Evolutionary conservation across 1,140 invertebrate genomes (phyloP).

Genomic region (Zaprionus nigranus): DNA sequence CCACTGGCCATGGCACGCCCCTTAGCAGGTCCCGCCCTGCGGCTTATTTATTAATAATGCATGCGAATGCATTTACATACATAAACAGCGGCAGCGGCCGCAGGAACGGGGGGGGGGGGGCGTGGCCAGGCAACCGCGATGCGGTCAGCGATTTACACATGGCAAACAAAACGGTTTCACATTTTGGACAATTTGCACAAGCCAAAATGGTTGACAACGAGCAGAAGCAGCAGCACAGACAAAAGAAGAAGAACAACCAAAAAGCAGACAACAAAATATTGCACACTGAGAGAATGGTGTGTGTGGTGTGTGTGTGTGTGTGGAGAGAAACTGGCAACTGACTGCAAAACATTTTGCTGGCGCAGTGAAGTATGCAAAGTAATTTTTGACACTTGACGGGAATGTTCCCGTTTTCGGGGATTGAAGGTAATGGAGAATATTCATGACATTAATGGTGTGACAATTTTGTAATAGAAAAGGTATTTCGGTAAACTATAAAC

Average conservation of each 20-base stretch:
- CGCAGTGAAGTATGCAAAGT: neutral
- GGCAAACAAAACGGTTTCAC: constrained; percentile 47
- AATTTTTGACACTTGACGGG: neutral
- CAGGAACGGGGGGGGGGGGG: neutral
- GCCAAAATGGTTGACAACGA: constrained; percentile 7
- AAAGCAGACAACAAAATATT: constrained; percentile 22
- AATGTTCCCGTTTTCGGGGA: no score
- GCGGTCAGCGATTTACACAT: constrained; percentile 40
- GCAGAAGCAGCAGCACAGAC: neutral
- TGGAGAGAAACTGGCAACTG: neutral
- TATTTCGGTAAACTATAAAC: no score
- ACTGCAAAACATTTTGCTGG: neutral
- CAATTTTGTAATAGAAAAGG: no score
- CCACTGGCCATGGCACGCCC: neutral
- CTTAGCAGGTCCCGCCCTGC: neutral
- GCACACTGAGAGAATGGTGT: constrained; percentile 5
- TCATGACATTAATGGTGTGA: no score
- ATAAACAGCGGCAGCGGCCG: neutral
- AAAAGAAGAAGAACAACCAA: neutral
- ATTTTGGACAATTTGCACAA: constrained; percentile 42
- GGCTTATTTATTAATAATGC: constrained; percentile 52
- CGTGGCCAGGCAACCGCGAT: constrained; percentile 33
- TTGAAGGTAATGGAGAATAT: no score
- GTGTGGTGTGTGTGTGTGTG: neutral
- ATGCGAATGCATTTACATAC: constrained; percentile 47